These are phyloP conservation scores for Calliopum simillimum DNA, from an alignment of 2,888 invertebrate genomes.

Conservation along the genomic window DNA sequence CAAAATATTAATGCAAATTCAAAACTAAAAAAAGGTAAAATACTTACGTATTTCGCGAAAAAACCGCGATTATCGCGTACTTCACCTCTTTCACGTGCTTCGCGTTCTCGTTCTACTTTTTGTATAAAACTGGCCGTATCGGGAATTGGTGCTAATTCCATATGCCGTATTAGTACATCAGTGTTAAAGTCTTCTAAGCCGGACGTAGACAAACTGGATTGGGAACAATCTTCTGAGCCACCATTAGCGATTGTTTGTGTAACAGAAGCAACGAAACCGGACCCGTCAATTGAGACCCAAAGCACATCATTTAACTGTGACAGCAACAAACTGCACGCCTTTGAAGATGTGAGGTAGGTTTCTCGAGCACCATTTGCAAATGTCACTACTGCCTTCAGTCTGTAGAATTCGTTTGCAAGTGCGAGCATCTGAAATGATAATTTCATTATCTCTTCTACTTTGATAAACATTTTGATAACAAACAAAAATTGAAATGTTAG, in stretches of 20 bases:
- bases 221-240: slow-evolving; percentile 57
- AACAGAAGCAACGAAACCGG: slow-evolving; percentile 82
- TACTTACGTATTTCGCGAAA: slow-evolving; percentile 96
- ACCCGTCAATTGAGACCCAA: slow-evolving; percentile 82
- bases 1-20: background rate
- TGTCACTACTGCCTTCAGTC: slow-evolving; percentile 76
- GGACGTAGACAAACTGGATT: slow-evolving; percentile 54
- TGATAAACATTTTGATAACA: too few species aligned
- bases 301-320: slow-evolving; percentile 82
- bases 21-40: background rate
- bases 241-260: slow-evolving; percentile 71
- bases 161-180: slow-evolving; percentile 81
- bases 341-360: slow-evolving; percentile 81
- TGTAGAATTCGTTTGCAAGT: slow-evolving; percentile 78
- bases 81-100: slow-evolving; percentile 89
- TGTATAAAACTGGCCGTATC: slow-evolving; percentile 96
- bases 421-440: slow-evolving; percentile 71
- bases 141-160: slow-evolving; percentile 88
- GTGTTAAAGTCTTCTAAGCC: slow-evolving; percentile 76
- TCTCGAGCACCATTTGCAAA: slow-evolving; percentile 76
- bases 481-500: too few species aligned
- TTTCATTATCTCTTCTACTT: too few species aligned
- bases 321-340: slow-evolving; percentile 82
- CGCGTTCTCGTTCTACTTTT: slow-evolving; percentile 90
- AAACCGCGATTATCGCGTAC: slow-evolving; percentile 95